A percentile compares a stretch with the other conserved stretches of the same genome.
Evolutionary conservation across 2,113 vertebrate species (phyloP).

Genomic region (Meleagris gallopavo): DNA sequence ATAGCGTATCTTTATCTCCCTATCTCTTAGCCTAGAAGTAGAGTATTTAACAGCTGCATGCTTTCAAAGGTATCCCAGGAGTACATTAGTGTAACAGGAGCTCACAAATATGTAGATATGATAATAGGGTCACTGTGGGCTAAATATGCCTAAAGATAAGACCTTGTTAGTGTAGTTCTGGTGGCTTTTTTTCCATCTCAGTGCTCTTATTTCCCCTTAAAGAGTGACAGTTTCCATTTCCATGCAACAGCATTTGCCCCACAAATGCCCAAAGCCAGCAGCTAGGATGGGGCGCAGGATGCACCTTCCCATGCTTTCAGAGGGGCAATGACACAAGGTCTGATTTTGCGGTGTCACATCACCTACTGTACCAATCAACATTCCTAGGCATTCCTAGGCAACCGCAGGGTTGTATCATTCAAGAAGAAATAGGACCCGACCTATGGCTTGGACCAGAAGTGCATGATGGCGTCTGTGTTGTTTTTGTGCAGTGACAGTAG

Average conservation of each 20-base stretch:
- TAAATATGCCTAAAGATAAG: neutral
- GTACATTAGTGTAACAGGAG: neutral
- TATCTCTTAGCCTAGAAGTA: neutral
- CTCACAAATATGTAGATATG: neutral
- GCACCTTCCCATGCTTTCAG: neutral
- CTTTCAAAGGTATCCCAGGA: neutral
- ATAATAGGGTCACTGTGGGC: neutral
- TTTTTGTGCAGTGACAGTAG: neutral
- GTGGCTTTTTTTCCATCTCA: neutral
- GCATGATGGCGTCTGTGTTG: neutral
- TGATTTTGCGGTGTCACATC: conserved; percentile 1
- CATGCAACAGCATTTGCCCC: neutral
- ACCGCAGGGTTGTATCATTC: neutral
- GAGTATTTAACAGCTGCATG: neutral
- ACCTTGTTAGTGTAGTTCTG: neutral
- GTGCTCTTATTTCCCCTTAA: neutral
- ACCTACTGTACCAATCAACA: neutral
- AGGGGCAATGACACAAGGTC: neutral
- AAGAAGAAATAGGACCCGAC: neutral
- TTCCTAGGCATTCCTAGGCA: neutral
- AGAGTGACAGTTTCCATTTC: neutral
- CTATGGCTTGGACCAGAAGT: neutral
- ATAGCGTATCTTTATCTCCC: neutral
- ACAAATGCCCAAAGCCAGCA: neutral
- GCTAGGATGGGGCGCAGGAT: neutral